Conservation (phyloP, 37 sponge, comb jelly and placozoan species). For the Cliona cf. orientalis region DNA sequence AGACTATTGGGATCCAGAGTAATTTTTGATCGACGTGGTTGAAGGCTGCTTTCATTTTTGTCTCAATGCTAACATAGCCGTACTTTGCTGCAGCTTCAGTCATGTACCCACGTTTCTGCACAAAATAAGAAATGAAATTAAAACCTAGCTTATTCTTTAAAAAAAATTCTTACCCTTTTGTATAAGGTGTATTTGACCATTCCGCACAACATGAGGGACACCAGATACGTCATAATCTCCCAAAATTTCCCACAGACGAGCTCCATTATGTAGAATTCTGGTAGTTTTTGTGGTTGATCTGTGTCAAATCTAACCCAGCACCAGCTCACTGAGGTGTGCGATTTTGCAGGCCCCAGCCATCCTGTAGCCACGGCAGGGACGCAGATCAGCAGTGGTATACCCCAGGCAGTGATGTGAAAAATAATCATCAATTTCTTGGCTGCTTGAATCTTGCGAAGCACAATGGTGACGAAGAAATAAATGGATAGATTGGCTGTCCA, state of each 20-base stretch:
- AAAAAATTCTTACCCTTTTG: background rate
- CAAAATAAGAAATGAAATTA: background rate
- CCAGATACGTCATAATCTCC: slow-evolving; percentile 53
- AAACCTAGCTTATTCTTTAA: background rate
- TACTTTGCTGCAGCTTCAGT: background rate
- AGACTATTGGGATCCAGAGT: slow-evolving; percentile 62
- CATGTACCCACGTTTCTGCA: background rate
- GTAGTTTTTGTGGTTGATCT: background rate
- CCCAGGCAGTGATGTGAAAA: slow-evolving; percentile 60
- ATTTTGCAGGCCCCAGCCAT: slow-evolving; percentile 9
- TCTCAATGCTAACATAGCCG: background rate
- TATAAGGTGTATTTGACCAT: slow-evolving; percentile 17
- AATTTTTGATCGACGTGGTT: slow-evolving; percentile 47
- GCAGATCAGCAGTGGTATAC: slow-evolving; percentile 50
- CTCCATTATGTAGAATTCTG: slow-evolving; percentile 20
- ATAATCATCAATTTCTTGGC: slow-evolving; percentile 38
- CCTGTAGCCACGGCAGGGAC: background rate
- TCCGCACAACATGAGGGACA: slow-evolving; percentile 24
- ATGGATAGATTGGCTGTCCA: slow-evolving; percentile 68
- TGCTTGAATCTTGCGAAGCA: slow-evolving; percentile 1
- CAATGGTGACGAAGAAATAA: slow-evolving; percentile 51
- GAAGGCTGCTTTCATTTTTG: slow-evolving; percentile 21
- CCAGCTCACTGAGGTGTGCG: slow-evolving; percentile 38
- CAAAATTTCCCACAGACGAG: slow-evolving; percentile 61
- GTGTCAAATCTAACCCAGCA: slow-evolving; percentile 41